phyloP scores from a whole-genome alignment of 2,797 vertebrate genomes.

The Tenualosa ilisha region DNA sequence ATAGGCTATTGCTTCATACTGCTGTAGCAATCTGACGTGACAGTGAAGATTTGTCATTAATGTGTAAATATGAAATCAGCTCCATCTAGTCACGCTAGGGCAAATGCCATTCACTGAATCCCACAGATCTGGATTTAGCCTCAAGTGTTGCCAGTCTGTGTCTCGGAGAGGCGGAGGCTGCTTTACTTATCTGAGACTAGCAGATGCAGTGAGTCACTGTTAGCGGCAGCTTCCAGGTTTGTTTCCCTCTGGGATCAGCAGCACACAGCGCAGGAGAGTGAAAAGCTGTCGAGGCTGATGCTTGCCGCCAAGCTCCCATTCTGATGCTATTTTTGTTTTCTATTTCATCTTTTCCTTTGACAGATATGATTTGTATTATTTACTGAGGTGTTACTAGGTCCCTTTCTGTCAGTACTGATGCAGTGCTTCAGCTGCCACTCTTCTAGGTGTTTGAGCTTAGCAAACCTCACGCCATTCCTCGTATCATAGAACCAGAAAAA shows the following conservation, averaged over 20 bases:
- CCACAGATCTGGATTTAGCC: slow-evolving; percentile 8
- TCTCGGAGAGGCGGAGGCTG: not conserved
- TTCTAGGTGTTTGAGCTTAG: too few relatives aligned
- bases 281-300: not conserved
- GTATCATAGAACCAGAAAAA: too few relatives aligned
- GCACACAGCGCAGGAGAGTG: not conserved
- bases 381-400: not conserved
- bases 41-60: not conserved
- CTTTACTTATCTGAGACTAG: not conserved
- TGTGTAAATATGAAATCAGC: too few relatives aligned
- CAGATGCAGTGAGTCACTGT: not conserved
- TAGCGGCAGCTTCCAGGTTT: not conserved
- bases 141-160: not conserved
- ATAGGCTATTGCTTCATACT: too few relatives aligned
- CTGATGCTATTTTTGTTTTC: not conserved
- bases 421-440: not conserved
- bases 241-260: not conserved
- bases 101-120: too few relatives aligned
- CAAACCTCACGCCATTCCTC: too few relatives aligned
- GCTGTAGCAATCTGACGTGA: not conserved
- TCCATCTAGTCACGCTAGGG: too few relatives aligned
- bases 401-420: not conserved
- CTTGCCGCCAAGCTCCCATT: not conserved
- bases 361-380: not conserved
- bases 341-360: not conserved